A percentile compares a stretch with the other conserved stretches of the same genome.
Evolutionary conservation across 2,113 vertebrate genomes (phyloP).

Genomic region (Peromyscus polionotus): DNA sequence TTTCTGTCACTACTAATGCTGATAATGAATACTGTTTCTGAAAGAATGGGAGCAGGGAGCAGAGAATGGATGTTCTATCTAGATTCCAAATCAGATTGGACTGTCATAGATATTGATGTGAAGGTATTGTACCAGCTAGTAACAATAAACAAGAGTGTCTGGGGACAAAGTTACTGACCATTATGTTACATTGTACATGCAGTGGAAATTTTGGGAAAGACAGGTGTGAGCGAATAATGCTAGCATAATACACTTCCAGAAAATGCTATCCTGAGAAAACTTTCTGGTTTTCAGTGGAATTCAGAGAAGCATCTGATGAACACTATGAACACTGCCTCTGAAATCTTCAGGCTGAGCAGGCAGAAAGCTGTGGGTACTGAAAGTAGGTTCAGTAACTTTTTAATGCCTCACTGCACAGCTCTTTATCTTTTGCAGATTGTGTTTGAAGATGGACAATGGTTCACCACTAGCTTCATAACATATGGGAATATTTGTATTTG

Average conservation of each 20-base stretch:
- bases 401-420: neutral
- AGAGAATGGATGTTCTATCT: neutral
- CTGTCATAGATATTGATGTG: slow-evolving; percentile 1
- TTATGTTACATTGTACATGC: neutral
- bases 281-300: neutral
- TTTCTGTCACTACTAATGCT: neutral
- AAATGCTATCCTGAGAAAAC: slow-evolving; percentile 13
- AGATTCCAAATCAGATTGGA: slow-evolving; percentile 55
- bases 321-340: slow-evolving; percentile 4
- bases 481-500: slow-evolving; percentile 41
- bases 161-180: slow-evolving; percentile 18
- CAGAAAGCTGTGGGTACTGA: neutral
- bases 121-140: slow-evolving; percentile 10
- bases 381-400: slow-evolving; percentile 37
- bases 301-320: slow-evolving; percentile 33
- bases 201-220: neutral
- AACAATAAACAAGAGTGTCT: slow-evolving; percentile 33
- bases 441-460: slow-evolving; percentile 5
- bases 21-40: neutral
- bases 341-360: slow-evolving; percentile 45
- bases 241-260: neutral
- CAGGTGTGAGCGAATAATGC: slow-evolving; percentile 12
- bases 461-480: slow-evolving; percentile 6
- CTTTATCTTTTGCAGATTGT: slow-evolving; percentile 42
- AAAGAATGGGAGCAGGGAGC: neutral